These are phyloP conservation scores for Limenitis camilla DNA, from an alignment of 2,888 invertebrate species.

Conservation along the genomic window DNA sequence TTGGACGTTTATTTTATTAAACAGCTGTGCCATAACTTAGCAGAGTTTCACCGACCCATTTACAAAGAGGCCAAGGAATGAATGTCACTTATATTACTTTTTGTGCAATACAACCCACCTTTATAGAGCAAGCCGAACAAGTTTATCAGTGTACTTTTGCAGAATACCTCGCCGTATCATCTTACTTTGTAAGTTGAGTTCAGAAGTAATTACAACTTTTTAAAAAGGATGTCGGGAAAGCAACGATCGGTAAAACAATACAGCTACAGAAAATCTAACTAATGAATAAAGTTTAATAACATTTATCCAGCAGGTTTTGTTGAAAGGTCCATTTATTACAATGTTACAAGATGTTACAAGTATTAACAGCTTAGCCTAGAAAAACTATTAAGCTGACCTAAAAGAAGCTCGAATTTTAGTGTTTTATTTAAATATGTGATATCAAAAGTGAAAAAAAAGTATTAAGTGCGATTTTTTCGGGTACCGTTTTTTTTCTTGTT, in stretches of 20 bases:
- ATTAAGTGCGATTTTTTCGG: too few relatives aligned
- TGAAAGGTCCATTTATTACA: too few relatives aligned
- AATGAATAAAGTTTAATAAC: neutral
- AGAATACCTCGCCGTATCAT: constrained; percentile 5
- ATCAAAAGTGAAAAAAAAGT: too few relatives aligned
- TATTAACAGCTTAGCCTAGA: too few relatives aligned
- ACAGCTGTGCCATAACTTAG: constrained; percentile 37
- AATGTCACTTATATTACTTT: constrained; percentile 29
- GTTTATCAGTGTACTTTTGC: constrained; percentile 12
- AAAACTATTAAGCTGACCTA: too few relatives aligned
- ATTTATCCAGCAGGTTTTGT: too few relatives aligned
- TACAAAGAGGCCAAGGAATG: constrained; percentile 29
- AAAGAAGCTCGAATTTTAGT: too few relatives aligned
- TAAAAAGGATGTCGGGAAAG: neutral
- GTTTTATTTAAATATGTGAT: too few relatives aligned
- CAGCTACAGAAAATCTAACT: neutral
- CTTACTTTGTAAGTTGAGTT: constrained; percentile 12
- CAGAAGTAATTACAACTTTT: constrained; percentile 11
- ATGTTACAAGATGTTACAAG: too few relatives aligned
- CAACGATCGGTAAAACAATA: neutral
- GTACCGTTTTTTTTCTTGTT: too few relatives aligned
- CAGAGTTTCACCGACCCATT: constrained; percentile 38
- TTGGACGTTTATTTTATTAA: constrained; percentile 42
- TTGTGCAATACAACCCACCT: constrained; percentile 15
- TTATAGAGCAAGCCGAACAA: constrained; percentile 14